These are phyloP conservation scores for Dicyrtomina minuta DNA, from an alignment of 2,888 invertebrate genomes.

Conservation along the genomic window DNA sequence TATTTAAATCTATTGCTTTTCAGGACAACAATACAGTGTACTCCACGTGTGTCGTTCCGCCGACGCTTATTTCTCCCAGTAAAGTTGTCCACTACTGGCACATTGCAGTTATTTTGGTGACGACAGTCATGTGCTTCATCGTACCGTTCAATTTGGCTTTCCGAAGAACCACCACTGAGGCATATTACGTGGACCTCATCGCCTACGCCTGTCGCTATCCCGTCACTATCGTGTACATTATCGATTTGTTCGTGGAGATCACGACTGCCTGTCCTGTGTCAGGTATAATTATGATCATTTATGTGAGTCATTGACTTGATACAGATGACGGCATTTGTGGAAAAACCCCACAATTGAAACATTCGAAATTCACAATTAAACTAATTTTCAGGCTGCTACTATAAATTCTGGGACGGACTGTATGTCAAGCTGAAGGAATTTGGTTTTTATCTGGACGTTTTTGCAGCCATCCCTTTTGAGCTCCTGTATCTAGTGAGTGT, in stretches of 20 bases:
- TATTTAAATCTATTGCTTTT: no score
- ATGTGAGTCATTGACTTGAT: no score
- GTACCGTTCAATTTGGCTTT: constrained; percentile 16
- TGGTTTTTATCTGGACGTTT: constrained; percentile 42
- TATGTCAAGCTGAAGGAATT: constrained; percentile 27
- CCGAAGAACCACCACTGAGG: neutral
- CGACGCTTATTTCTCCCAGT: constrained; percentile 38
- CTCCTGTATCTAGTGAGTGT: constrained; percentile 14
- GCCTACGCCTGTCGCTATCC: neutral
- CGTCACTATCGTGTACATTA: constrained; percentile 27
- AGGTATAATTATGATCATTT: constrained; percentile 28
- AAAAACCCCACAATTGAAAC: neutral
- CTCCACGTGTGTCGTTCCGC: constrained; percentile 42
- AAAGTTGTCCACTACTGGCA: constrained; percentile 43
- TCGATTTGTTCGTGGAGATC: constrained; percentile 47
- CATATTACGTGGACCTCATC: neutral
- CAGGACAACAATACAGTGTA: constrained; percentile 43
- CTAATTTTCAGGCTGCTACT: constrained; percentile 41
- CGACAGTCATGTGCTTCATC: constrained; percentile 31
- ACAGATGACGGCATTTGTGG: no score
- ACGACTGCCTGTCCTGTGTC: constrained; percentile 43
- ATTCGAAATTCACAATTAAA: neutral
- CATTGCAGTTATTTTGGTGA: constrained; percentile 33
- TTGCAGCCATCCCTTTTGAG: constrained; percentile 43
- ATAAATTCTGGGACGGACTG: constrained; percentile 46